Evolutionary conservation across 1,140 invertebrate species (phyloP).

Genomic region (Procambarus virginalis): DNA sequence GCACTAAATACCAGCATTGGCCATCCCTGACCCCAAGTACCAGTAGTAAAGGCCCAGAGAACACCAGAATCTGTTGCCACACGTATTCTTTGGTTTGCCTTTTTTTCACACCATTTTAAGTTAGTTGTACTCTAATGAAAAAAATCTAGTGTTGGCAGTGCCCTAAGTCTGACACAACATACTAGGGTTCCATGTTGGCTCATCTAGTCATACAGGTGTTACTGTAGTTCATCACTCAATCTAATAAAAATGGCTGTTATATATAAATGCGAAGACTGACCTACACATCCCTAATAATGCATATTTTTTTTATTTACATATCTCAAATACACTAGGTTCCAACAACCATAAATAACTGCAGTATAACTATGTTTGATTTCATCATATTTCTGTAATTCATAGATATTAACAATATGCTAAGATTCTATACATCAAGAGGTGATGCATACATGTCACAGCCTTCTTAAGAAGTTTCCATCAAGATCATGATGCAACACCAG

Average conservation of each 20-base stretch:
- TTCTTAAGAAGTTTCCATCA: background rate
- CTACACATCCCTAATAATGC: slow-evolving; percentile 4
- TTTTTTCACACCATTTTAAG: slow-evolving; percentile 11
- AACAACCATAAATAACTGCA: slow-evolving; percentile 12
- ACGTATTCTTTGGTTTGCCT: background rate
- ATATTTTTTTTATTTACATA: background rate
- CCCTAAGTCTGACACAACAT: slow-evolving; percentile 11
- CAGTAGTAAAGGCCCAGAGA: background rate
- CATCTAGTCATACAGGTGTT: slow-evolving; percentile 18
- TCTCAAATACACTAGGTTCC: background rate
- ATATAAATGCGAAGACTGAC: background rate
- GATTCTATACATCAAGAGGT: background rate
- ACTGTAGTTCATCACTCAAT: background rate
- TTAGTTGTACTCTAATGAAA: slow-evolving; percentile 14
- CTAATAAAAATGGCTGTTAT: background rate
- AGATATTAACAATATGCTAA: slow-evolving; percentile 19
- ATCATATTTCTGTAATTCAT: background rate
- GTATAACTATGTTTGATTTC: background rate
- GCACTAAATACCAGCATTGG: background rate
- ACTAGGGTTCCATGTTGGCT: background rate
- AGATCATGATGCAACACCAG: slow-evolving; percentile 12
- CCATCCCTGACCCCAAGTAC: background rate
- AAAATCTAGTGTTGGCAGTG: slow-evolving; percentile 49
- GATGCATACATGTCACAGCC: slow-evolving; percentile 14
- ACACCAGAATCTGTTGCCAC: background rate